A percentile compares a stretch with the other conserved stretches of the same genome.
These are phyloP conservation scores for Anguilla japonica DNA, from an alignment of 2,113 vertebrate genomes.

Conservation along the genomic window DNA sequence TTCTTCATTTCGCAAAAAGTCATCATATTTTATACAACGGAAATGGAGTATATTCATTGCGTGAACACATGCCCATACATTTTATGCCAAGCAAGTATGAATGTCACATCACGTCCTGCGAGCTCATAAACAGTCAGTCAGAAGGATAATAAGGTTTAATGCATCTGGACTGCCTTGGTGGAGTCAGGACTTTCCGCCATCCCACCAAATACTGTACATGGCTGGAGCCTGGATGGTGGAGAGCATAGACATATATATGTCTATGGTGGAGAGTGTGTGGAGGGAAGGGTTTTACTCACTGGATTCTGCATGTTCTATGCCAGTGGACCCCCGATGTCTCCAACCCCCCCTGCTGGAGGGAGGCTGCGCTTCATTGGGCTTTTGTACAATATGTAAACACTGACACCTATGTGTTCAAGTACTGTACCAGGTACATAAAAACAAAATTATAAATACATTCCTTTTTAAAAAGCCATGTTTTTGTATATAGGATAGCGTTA, in stretches of 20 bases:
- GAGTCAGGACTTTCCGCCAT: background rate
- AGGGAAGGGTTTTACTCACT: background rate
- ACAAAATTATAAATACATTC: background rate
- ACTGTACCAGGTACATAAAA: constrained; percentile 10
- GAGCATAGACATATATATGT: too few species aligned
- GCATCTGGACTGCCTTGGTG: background rate
- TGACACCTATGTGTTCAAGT: background rate
- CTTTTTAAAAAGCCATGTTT: constrained; percentile 54
- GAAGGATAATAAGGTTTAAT: background rate
- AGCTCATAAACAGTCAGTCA: background rate
- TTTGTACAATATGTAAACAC: constrained; percentile 25
- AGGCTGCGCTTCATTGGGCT: background rate
- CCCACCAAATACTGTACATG: background rate
- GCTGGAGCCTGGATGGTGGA: background rate
- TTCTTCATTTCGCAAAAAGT: background rate
- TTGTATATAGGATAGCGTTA: constrained; percentile 54
- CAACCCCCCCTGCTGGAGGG: constrained; percentile 6
- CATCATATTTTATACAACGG: background rate
- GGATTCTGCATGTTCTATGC: background rate
- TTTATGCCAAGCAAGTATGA: background rate
- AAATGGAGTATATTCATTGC: background rate
- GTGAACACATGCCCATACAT: background rate
- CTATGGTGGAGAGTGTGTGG: background rate
- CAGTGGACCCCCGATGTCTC: background rate
- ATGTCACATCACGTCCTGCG: background rate